A percentile compares a stretch with the other conserved stretches of the same genome.
These are phyloP conservation scores for Knipowitschia caucasica DNA, from an alignment of 2,797 vertebrate genomes.

Conservation along the genomic window DNA sequence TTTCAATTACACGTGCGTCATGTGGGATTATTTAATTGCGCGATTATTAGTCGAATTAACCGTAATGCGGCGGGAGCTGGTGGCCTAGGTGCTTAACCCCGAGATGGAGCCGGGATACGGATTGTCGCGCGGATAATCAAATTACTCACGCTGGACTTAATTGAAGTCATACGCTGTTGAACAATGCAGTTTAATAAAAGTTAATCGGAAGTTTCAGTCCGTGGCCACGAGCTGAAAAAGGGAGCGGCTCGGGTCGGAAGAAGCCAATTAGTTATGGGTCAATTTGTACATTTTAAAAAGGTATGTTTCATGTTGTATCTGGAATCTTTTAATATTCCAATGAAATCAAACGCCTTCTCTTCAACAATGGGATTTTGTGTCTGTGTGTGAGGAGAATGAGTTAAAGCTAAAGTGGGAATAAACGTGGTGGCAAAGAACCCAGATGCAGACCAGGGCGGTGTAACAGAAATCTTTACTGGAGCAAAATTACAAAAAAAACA, in stretches of 20 bases:
- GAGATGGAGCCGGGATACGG: conserved; percentile 58
- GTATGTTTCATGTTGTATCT: too few relatives aligned
- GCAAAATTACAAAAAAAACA: too few relatives aligned
- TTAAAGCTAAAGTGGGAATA: too few relatives aligned
- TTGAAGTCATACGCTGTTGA: conserved; percentile 60
- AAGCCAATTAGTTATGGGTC: too few relatives aligned
- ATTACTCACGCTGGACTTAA: conserved; percentile 71
- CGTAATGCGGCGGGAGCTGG: conserved; percentile 57
- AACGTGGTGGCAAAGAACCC: too few relatives aligned
- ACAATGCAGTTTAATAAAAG: conserved; percentile 64
- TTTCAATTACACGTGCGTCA: conserved; percentile 59
- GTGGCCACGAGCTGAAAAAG: conserved; percentile 33
- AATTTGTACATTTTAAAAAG: too few relatives aligned
- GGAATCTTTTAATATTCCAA: too few relatives aligned
- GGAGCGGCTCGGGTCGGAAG: conserved; percentile 23
- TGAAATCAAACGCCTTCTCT: too few relatives aligned
- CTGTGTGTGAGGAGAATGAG: too few relatives aligned
- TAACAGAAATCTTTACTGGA: too few relatives aligned
- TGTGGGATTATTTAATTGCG: conserved; percentile 64
- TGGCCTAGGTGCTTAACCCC: conserved; percentile 58
- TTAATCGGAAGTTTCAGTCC: conserved; percentile 69
- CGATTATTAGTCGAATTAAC: conserved; percentile 70
- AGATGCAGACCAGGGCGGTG: too few relatives aligned
- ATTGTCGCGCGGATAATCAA: conserved; percentile 62
- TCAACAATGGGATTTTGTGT: too few relatives aligned